A percentile compares a stretch with the other conserved stretches of the same genome.
Evolutionary conservation across 2,113 vertebrate species (phyloP).

Genomic region (Pithys albifrons): DNA sequence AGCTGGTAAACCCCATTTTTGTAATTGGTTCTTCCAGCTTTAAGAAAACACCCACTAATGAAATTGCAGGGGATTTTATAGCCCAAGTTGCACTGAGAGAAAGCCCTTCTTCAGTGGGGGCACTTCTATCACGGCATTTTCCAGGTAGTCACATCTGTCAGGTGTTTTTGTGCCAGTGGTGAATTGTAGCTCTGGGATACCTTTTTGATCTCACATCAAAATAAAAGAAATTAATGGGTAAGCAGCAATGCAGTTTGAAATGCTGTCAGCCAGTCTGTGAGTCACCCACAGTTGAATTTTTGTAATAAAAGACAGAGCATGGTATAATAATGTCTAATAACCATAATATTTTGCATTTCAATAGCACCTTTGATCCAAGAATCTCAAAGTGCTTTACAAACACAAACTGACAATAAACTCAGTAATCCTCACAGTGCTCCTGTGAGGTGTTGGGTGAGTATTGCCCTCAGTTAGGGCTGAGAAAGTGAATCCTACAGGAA

Average conservation of each 20-base stretch:
- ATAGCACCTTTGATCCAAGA: slow-evolving; percentile 60
- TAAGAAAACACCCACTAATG: neutral
- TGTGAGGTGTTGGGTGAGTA: neutral
- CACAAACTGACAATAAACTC: slow-evolving; percentile 51
- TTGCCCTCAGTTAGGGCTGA: neutral
- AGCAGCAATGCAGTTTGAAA: slow-evolving; percentile 62
- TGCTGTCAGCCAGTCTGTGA: slow-evolving; percentile 60
- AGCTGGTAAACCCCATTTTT: neutral
- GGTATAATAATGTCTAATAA: slow-evolving; percentile 66
- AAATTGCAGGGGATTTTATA: neutral
- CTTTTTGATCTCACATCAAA: slow-evolving; percentile 62
- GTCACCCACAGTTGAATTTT: slow-evolving; percentile 40
- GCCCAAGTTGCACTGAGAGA: neutral
- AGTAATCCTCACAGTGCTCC: slow-evolving; percentile 3
- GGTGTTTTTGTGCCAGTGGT: slow-evolving; percentile 33
- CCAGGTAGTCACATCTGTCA: slow-evolving; percentile 12
- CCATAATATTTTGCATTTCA: slow-evolving; percentile 71
- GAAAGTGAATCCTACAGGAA: neutral
- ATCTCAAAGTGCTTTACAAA: slow-evolving; percentile 66
- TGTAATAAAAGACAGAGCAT: slow-evolving; percentile 56
- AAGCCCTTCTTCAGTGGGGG: neutral
- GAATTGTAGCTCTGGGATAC: slow-evolving; percentile 57
- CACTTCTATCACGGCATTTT: slow-evolving; percentile 1
- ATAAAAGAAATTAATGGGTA: slow-evolving; percentile 53
- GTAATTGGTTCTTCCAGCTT: neutral